Evolutionary conservation across 2,113 vertebrate genomes (phyloP), one percentile per base, ranked within the genome.

Genomic region (Benitochromis conjunctus): DNA sequence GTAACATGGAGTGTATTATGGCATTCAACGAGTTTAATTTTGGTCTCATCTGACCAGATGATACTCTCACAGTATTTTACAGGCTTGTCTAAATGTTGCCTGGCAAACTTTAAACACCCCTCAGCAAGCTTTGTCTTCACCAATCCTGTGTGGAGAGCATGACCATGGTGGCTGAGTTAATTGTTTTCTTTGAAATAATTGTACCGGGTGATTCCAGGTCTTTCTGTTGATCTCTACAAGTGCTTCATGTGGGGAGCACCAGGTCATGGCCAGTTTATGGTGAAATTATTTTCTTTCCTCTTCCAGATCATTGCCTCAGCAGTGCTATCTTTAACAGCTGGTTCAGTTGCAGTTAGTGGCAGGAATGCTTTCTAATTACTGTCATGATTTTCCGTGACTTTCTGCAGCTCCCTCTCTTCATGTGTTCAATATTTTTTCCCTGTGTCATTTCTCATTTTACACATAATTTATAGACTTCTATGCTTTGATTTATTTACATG

Each of bases 21-120:
- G 19, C 62, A 66, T 66, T 13, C 19, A 66, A 66, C 13, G 36
- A 66, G 19, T 66, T 21, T 21, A 2, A 0, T 0, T 21, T 66
- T 66, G 62, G 62, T 66, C 11, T 66, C 6, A 66, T 66, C 0
- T 2, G 62, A 21, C 36, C 62, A 41, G 0, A 41, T 21, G 0
- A 41, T 21, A 21, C 7, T 41, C 62, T 41, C 62, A 12, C 60
- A 64, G 60, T 7, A 38, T 64, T 12, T 64, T 19, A 19, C 36
- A 21, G 34, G 36, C 62, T 41, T 14, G 62, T 41, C 36, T 41
- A 66, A 66, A 66, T 66, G 36, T 41, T 21, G 11, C 41, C 21
- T 21, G 21, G 19, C 36, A 66, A 66, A 66, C 62, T 66, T 2
- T 41, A 9, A 66, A 66, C 3, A 2, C 19, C 18, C 31, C 31